A percentile compares a stretch with the other conserved stretches of the same genome.
These are phyloP conservation scores for Nematostella vectensis DNA, from an alignment of 92 coral and sea anemone genomes.

Conservation along the genomic window DNA sequence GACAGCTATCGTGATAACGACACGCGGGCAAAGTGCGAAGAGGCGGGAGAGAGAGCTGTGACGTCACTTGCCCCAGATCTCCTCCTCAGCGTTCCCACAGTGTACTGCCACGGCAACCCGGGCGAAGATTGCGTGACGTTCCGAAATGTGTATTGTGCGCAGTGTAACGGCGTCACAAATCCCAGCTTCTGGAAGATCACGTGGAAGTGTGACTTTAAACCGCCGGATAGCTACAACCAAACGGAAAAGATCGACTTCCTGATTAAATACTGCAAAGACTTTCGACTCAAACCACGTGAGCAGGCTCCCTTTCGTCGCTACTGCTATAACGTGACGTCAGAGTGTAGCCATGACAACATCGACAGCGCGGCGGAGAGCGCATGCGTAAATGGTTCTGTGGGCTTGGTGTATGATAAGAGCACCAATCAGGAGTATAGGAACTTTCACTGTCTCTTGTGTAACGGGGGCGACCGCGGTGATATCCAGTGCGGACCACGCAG, in stretches of 20 bases:
- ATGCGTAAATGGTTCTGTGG: conserved; percentile 22
- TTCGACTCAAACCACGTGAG: background rate
- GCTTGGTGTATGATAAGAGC: conserved; percentile 17
- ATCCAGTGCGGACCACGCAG: conserved; percentile 46
- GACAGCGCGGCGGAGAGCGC: background rate
- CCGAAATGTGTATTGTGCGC: conserved; percentile 41
- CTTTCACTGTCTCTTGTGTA: conserved; percentile 24
- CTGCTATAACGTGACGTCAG: conserved; percentile 17
- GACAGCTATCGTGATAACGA: conserved; percentile 7
- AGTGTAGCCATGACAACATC: background rate
- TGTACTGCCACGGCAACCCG: conserved; percentile 11
- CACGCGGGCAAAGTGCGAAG: conserved; percentile 22
- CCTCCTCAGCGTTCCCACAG: conserved; percentile 23
- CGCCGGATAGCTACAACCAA: conserved; percentile 12
- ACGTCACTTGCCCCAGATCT: conserved; percentile 7
- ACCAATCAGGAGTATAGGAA: conserved; percentile 30
- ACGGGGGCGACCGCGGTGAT: background rate
- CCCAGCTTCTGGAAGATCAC: conserved; percentile 14
- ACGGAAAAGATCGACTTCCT: conserved; percentile 7
- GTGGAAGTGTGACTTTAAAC: conserved; percentile 32
- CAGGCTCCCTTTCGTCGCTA: background rate
- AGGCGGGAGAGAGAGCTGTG: conserved; percentile 4
- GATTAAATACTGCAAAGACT: conserved; percentile 25
- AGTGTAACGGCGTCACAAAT: conserved; percentile 12
- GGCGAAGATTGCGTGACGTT: conserved; percentile 21